A percentile compares a stretch with the other conserved stretches of the same genome.
Evolutionary conservation across 2,888 invertebrate species (phyloP).

Genomic region (Lasioglossum malachurum): DNA sequence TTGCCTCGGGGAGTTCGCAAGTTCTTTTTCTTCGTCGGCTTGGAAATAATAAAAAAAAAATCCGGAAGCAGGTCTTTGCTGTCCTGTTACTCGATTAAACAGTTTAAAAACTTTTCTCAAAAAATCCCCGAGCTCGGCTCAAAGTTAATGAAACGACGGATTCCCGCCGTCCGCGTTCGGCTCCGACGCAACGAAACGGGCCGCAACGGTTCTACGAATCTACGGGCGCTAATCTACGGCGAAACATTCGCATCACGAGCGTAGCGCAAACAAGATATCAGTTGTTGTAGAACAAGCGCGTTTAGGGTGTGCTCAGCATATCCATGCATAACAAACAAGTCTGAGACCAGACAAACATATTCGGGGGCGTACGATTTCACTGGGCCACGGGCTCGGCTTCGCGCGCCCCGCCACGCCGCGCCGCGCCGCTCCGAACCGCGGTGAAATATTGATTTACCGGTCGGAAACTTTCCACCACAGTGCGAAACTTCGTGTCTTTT

Average conservation of each 20-base stretch:
- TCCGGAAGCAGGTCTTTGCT: neutral
- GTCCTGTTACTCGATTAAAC: neutral
- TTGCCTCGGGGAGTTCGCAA: neutral
- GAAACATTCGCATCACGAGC: constrained; percentile 5
- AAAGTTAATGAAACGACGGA: neutral
- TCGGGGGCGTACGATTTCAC: neutral
- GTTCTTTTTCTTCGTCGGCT: neutral
- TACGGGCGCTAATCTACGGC: neutral
- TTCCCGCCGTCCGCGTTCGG: neutral
- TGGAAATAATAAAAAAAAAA: neutral
- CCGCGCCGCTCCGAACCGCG: neutral
- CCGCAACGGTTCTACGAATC: neutral
- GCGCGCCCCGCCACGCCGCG: neutral
- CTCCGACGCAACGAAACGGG: neutral
- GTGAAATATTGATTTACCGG: neutral
- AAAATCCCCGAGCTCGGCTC: neutral
- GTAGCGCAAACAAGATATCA: neutral
- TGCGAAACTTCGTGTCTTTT: constrained; percentile 2
- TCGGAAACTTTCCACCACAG: neutral
- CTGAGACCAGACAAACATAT: constrained; percentile 6
- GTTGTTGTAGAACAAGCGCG: neutral
- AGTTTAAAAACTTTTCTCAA: neutral
- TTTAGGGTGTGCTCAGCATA: constrained; percentile 5
- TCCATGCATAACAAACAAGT: constrained; percentile 8
- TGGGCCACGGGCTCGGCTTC: neutral